phyloP scores from a whole-genome alignment of 2,797 vertebrate species.

The Leptoclinus maculatus region DNA sequence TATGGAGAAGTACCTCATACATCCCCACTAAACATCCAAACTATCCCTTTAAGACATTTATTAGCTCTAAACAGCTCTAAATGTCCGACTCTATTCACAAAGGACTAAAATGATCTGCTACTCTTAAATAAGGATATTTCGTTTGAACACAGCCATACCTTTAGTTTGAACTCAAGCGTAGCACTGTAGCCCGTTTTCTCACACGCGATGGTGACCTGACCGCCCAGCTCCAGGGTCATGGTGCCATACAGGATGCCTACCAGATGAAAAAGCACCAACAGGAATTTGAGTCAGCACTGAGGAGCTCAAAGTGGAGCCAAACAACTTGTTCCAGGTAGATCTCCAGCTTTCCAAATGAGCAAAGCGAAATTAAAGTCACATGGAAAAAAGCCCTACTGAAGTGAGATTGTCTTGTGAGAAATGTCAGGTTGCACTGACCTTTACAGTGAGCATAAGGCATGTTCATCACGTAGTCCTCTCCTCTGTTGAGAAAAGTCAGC shows the following conservation, averaged over 20 bases:
- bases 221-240: conserved; percentile 97
- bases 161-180: conserved; percentile 97
- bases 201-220: conserved; percentile 92
- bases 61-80: background rate
- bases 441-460: conserved; percentile 99
- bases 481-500: conserved; percentile 94
- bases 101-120: too few relatives aligned
- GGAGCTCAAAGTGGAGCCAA: background rate
- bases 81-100: background rate
- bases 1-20: background rate
- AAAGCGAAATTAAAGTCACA: background rate
- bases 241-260: conserved; percentile 97
- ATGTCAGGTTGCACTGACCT: conserved; percentile 83
- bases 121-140: too few relatives aligned
- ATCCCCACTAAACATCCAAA: background rate
- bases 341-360: background rate
- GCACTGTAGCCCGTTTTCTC: conserved; percentile 98
- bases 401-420: background rate
- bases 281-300: background rate
- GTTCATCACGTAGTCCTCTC: conserved; percentile 98
- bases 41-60: background rate
- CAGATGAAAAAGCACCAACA: conserved; percentile 1
- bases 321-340: background rate
- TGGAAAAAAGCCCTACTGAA: background rate
- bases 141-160: conserved; percentile 81